A percentile compares a stretch with the other conserved stretches of the same genome.
Conservation (phyloP, 2,797 vertebrate species). For the Brachyrhaphis roseni region DNA sequence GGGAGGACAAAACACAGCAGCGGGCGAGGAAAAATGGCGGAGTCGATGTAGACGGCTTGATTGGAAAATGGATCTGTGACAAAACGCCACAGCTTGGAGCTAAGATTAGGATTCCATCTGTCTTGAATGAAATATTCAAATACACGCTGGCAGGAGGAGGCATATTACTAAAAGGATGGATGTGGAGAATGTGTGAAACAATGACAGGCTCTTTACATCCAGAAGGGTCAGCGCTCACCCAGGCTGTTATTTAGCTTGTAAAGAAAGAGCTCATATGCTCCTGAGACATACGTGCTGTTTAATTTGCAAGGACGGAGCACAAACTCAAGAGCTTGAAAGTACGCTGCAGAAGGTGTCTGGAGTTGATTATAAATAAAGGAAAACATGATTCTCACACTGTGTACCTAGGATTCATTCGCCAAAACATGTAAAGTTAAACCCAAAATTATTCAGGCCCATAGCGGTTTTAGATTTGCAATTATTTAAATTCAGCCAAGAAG, state of each 20-base stretch:
- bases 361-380: slow-evolving; percentile 10
- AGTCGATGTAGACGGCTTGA: slow-evolving; percentile 72
- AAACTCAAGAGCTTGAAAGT: slow-evolving; percentile 21
- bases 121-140: slow-evolving; percentile 88
- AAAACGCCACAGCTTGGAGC: slow-evolving; percentile 83
- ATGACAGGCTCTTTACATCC: slow-evolving; percentile 71
- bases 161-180: slow-evolving; percentile 79
- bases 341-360: slow-evolving; percentile 16
- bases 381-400: neutral
- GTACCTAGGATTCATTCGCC: neutral
- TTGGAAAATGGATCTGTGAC: slow-evolving; percentile 84
- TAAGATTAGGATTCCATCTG: slow-evolving; percentile 88
- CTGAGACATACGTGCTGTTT: slow-evolving; percentile 34
- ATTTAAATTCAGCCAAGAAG: neutral
- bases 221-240: slow-evolving; percentile 57
- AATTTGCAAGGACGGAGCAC: slow-evolving; percentile 24
- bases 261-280: slow-evolving; percentile 35
- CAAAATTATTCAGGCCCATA: neutral
- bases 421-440: neutral
- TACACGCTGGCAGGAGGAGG: slow-evolving; percentile 70
- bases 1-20: slow-evolving; percentile 62
- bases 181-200: slow-evolving; percentile 79
- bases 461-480: neutral
- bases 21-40: slow-evolving; percentile 66
- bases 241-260: slow-evolving; percentile 49